Percentiles rank a stretch among this genome's conserved stretches.
Evolutionary conservation across 1,140 invertebrate genomes (phyloP).

Genomic region (Zaprionus camerounensis): DNA sequence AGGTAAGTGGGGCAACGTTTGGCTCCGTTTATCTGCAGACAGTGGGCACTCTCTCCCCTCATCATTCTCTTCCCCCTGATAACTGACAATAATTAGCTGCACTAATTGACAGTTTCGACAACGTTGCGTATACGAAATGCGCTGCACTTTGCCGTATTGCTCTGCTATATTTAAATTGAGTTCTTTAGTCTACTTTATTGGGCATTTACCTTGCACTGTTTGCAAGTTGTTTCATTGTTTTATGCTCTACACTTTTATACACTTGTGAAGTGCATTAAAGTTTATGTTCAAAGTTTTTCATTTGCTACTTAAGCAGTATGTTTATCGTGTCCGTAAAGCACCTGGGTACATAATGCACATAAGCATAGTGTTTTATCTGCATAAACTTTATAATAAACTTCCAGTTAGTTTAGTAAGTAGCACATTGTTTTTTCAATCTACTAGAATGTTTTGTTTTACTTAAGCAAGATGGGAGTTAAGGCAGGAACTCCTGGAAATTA

Average conservation of each 20-base stretch:
- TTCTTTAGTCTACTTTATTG: not conserved
- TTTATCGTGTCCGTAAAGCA: not conserved
- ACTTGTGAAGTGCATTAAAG: not conserved
- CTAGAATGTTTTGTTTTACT: not conserved
- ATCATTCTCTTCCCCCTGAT: conserved; percentile 1
- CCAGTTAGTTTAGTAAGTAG: not conserved
- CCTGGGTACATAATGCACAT: not conserved
- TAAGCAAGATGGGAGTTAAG: too few species aligned
- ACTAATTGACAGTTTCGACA: conserved; percentile 14
- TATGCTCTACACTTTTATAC: not conserved
- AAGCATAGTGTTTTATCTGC: conserved; percentile 15
- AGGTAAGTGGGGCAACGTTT: conserved; percentile 68
- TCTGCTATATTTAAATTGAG: not conserved
- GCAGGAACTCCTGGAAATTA: not conserved
- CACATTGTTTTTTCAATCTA: not conserved
- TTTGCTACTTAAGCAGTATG: not conserved
- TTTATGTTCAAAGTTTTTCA: conserved; percentile 6
- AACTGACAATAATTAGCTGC: conserved; percentile 37
- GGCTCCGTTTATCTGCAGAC: conserved; percentile 33
- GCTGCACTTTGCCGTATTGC: not conserved
- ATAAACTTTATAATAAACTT: conserved; percentile 15
- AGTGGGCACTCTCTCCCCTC: not conserved
- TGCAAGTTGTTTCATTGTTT: not conserved
- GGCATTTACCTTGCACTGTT: not conserved
- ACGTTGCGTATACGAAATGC: conserved; percentile 43